phyloP scores from a whole-genome alignment of 1,140 invertebrate species.

The Drosophila ohnishii region DNA sequence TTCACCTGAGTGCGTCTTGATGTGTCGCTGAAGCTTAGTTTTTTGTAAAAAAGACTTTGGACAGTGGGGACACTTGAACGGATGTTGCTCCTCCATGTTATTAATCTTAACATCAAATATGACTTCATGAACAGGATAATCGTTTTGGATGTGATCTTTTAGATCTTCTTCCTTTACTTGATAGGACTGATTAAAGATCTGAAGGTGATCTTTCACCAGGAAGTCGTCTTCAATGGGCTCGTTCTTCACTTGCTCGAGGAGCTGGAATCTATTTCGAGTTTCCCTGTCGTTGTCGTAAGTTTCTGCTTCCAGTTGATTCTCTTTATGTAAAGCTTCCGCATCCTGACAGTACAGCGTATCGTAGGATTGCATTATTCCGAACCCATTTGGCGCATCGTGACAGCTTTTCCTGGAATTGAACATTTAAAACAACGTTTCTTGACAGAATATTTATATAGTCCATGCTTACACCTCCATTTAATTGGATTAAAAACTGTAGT shows the following conservation, averaged over 20 bases:
- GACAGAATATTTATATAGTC: too few species aligned
- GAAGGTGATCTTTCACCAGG: not conserved
- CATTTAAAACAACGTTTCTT: not conserved
- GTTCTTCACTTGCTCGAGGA: not conserved
- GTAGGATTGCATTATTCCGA: conserved; percentile 3
- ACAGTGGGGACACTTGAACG: conserved; percentile 1
- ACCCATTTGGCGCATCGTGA: conserved; percentile 1
- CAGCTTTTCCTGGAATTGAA: not conserved
- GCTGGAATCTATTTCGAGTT: not conserved
- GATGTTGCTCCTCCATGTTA: not conserved
- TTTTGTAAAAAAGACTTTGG: conserved; percentile 5
- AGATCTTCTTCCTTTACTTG: not conserved
- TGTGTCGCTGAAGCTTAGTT: conserved; percentile 4
- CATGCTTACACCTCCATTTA: conserved; percentile 9
- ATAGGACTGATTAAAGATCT: not conserved
- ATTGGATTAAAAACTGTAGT: too few species aligned
- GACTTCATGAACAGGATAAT: not conserved
- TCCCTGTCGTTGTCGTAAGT: not conserved
- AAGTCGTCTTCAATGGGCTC: not conserved
- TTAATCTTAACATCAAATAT: not conserved
- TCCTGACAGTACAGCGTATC: not conserved
- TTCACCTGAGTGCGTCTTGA: conserved; percentile 2
- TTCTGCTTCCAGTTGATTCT: not conserved
- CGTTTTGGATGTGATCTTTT: not conserved
- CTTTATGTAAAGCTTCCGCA: not conserved